Conservation (phyloP, 2,113 vertebrate genomes). For the Nicator chloris region DNA sequence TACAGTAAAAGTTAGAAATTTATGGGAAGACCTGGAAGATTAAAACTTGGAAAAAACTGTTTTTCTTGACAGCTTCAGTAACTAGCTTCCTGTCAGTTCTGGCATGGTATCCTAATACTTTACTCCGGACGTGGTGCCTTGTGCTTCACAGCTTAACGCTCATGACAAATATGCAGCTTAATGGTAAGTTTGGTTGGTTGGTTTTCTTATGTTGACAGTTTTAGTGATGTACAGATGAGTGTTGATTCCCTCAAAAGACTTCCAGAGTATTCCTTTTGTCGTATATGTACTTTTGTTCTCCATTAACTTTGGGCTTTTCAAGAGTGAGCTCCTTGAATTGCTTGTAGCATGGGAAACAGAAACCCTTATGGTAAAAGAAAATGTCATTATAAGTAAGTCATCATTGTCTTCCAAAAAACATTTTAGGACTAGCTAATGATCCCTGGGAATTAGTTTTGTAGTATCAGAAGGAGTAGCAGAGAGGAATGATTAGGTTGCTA, state of each 20-base stretch:
- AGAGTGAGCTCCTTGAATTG: not conserved
- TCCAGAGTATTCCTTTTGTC: not conserved
- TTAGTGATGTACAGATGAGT: not conserved
- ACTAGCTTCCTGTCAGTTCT: conserved; percentile 93
- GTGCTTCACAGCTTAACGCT: conserved; percentile 97
- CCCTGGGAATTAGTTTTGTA: not conserved
- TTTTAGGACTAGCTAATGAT: not conserved
- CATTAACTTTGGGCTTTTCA: not conserved
- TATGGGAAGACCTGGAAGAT: not conserved
- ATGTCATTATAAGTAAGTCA: not conserved
- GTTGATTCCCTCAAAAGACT: not conserved
- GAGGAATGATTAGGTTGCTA: not conserved
- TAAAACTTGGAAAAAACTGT: not conserved
- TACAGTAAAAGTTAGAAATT: not conserved
- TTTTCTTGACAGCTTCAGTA: conserved; percentile 84
- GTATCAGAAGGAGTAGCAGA: not conserved
- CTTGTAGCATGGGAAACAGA: not conserved
- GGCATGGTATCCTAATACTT: conserved; percentile 97
- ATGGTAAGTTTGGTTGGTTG: conserved; percentile 76
- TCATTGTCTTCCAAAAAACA: not conserved
- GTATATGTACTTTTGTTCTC: not conserved
- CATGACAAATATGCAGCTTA: conserved; percentile 97
- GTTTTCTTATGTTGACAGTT: not conserved
- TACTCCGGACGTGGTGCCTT: conserved; percentile 95
- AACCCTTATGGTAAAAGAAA: not conserved